Percentiles rank a stretch among this genome's conserved stretches.
Evolutionary conservation across 2,888 invertebrate species (phyloP).

Genomic region (Atrina japonica): DNA sequence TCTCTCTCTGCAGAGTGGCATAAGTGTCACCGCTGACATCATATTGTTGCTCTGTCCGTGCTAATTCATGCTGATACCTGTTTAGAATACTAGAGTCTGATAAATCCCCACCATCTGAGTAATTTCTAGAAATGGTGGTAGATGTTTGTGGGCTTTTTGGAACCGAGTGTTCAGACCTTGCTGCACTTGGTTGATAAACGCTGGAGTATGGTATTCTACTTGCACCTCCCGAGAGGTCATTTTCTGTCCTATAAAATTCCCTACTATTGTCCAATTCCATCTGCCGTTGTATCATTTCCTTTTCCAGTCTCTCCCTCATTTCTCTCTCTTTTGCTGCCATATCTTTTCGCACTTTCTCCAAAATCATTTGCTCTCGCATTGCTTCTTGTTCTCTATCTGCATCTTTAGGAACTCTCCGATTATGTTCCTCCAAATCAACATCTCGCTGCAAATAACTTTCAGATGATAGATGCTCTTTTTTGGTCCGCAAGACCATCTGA

Average conservation of each 20-base stretch:
- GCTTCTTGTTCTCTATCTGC: conserved; percentile 25
- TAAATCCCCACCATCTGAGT: conserved; percentile 3
- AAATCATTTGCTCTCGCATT: conserved; percentile 26
- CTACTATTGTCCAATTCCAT: neutral
- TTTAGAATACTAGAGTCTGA: conserved; percentile 29
- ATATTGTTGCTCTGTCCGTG: conserved; percentile 5
- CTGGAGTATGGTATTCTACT: conserved; percentile 5
- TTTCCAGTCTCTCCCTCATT: conserved; percentile 29
- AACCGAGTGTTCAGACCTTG: neutral
- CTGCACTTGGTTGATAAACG: neutral
- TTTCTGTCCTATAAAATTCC: conserved; percentile 21
- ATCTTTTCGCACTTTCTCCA: conserved; percentile 20
- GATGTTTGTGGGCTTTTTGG: neutral
- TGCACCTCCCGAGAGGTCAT: conserved; percentile 43
- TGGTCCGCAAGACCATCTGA: conserved; percentile 13
- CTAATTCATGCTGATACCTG: conserved; percentile 28
- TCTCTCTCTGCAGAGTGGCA: conserved; percentile 9
- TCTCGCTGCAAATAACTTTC: neutral
- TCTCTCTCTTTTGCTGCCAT: conserved; percentile 41
- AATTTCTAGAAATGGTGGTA: neutral
- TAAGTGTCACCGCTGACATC: conserved; percentile 12
- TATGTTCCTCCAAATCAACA: neutral
- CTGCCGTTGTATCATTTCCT: conserved; percentile 27
- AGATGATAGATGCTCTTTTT: neutral
- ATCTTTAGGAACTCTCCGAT: neutral